phyloP scores from a whole-genome alignment of 30 jellyfish, hydroid and myxozoan species.

The Nemopilema nomurai region DNA sequence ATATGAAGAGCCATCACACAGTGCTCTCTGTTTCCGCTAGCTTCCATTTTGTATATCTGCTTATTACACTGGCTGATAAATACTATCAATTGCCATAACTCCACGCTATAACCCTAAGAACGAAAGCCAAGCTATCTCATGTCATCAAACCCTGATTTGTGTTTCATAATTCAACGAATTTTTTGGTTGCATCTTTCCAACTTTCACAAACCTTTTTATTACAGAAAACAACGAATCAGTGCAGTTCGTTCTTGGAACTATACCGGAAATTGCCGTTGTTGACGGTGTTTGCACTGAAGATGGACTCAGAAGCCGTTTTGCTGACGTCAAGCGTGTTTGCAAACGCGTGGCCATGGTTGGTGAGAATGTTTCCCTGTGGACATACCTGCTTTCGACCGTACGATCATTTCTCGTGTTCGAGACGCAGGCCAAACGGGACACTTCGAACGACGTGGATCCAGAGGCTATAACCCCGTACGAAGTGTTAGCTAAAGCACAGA shows the following conservation, averaged over 20 bases:
- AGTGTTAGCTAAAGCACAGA: slow-evolving; percentile 89
- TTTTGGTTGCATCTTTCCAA: neutral
- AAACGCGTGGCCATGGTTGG: slow-evolving; percentile 91
- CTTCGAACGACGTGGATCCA: slow-evolving; percentile 59
- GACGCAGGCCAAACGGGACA: slow-evolving; percentile 55
- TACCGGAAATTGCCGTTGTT: slow-evolving; percentile 79
- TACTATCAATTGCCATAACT: no score
- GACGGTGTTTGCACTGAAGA: slow-evolving; percentile 87
- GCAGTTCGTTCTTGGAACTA: slow-evolving; percentile 56
- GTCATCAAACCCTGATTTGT: no score
- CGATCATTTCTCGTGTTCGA: slow-evolving; percentile 71
- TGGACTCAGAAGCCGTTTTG: slow-evolving; percentile 64
- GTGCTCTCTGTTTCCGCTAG: no score
- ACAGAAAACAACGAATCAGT: slow-evolving; percentile 64
- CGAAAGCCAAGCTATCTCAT: no score
- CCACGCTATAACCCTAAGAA: no score
- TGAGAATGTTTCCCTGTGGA: slow-evolving; percentile 72
- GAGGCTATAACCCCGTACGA: slow-evolving; percentile 70
- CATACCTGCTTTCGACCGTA: slow-evolving; percentile 65
- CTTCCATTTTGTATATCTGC: no score
- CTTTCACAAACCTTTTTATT: neutral
- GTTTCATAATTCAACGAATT: neutral
- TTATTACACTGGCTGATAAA: no score
- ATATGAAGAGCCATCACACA: no score
- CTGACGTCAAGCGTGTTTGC: slow-evolving; percentile 70